phyloP scores from a whole-genome alignment of 2,888 invertebrate genomes.

The Netelia fuscicornis region DNA sequence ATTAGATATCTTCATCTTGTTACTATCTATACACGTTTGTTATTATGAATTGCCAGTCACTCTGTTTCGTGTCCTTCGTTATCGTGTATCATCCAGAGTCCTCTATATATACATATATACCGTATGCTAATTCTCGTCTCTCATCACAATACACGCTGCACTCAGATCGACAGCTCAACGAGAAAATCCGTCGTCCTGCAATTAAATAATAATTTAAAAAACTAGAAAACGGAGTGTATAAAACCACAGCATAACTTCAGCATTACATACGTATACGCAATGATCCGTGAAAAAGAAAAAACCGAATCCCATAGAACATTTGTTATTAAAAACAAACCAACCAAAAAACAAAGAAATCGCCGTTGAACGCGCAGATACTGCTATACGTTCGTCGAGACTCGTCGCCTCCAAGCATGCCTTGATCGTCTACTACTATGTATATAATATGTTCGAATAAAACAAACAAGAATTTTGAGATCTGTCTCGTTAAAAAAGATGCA shows the following conservation, averaged over 20 bases:
- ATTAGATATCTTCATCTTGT: no score
- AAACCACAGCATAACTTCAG: not conserved
- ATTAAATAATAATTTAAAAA: not conserved
- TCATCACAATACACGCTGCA: conserved; percentile 32
- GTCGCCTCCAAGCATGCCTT: conserved; percentile 61
- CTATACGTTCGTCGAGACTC: conserved; percentile 22
- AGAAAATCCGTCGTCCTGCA: conserved; percentile 32
- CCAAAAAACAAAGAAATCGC: conserved; percentile 17
- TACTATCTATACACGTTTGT: no score
- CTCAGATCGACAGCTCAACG: conserved; percentile 46
- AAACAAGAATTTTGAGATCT: conserved; percentile 3
- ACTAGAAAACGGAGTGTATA: not conserved
- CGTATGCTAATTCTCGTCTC: conserved; percentile 8
- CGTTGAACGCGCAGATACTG: conserved; percentile 31
- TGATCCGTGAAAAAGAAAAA: conserved; percentile 23
- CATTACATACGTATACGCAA: conserved; percentile 4
- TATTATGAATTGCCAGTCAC: not conserved
- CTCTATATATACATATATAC: not conserved
- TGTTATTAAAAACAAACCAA: conserved; percentile 28
- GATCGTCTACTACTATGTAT: conserved; percentile 13
- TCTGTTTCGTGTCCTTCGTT: conserved; percentile 57
- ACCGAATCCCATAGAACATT: conserved; percentile 38
- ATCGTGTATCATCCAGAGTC: conserved; percentile 9
- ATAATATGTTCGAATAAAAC: not conserved
- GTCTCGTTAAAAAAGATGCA: conserved; percentile 31